Evolutionary conservation across 1,140 invertebrate species (phyloP), one percentile per base, ranked within the genome.

Genomic region (Leptoteleia sp.): DNA sequence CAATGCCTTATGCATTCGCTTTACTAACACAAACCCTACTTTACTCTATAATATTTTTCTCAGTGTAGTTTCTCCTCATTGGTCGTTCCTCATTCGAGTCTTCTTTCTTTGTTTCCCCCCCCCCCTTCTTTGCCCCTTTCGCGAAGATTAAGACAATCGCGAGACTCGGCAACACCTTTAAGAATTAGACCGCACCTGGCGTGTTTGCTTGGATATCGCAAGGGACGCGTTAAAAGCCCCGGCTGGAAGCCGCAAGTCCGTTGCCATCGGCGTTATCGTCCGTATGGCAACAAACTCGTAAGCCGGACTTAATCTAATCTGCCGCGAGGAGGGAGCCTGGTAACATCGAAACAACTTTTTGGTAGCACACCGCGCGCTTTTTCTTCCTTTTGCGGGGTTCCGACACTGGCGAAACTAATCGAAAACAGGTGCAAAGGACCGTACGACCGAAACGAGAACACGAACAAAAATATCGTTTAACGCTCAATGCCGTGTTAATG

Each of bases 251-350:
- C 65, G 61, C 67, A 79, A 73, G 76, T 73, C 54, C 61, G 61
- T 64, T 50, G 68, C 76, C 70, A 75, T 65, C 59, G 70, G 76
- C 76, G 70, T 79, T 75, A 79, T 79, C 47, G 67, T 68, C 55
- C 55, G 70, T 55, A 54, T 68, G 68, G 47, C 55, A 68, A 62
- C 17, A 43, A 75, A 62, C 76, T 75, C 76, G 76, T 79, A 79
- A 79, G 70, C 76, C 54, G 70, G 68, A 79, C 77, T 79, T 79
- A 79, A 79, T 79, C 77, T 71, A 79, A 79, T 79, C 77, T 70
- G 64, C 64, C 35, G 45, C 76, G 70, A 54, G 68, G 50, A 64
- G 52, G 52, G 50, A 37, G n/a, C n/a, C 64, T 57, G 73, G 40
- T 40, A n/a, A 65, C 76, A 73, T 72, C 62, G 70, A 48, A 50